These are phyloP conservation scores for Icerya purchasi DNA, from an alignment of 2,888 invertebrate species.

Conservation along the genomic window DNA sequence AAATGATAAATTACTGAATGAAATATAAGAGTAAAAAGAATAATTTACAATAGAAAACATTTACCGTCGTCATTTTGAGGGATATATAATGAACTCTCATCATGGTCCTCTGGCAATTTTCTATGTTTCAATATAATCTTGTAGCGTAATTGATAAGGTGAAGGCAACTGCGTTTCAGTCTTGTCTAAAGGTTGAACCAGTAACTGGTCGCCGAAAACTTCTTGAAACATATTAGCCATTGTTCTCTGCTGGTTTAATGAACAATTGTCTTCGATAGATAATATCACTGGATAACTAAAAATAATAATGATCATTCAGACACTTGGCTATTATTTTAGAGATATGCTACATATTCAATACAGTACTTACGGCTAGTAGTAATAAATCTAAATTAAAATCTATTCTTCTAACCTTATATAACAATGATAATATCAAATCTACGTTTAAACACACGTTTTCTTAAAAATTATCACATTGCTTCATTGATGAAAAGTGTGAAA, in stretches of 20 bases:
- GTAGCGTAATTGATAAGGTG: constrained; percentile 53
- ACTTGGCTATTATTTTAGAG: too few species aligned
- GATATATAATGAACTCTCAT: constrained; percentile 40
- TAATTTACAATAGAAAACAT: constrained; percentile 3
- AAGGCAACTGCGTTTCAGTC: constrained; percentile 56
- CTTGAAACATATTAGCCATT: constrained; percentile 67
- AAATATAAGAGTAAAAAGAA: neutral
- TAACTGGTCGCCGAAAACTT: constrained; percentile 70
- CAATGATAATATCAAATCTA: too few species aligned
- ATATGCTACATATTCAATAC: too few species aligned
- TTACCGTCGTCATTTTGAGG: constrained; percentile 34
- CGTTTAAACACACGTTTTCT: too few species aligned
- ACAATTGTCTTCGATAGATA: constrained; percentile 84
- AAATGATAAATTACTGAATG: neutral
- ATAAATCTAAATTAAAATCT: too few species aligned
- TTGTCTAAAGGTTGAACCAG: constrained; percentile 54
- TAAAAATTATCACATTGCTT: too few species aligned
- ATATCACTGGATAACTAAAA: constrained; percentile 52
- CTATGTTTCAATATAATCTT: constrained; percentile 77
- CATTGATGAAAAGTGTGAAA: too few species aligned
- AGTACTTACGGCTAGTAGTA: too few species aligned
- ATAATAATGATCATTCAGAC: too few species aligned
- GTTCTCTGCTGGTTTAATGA: constrained; percentile 69
- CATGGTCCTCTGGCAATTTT: constrained; percentile 73
- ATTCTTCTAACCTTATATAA: too few species aligned